Base-by-base conservation (phyloP, 2,888 invertebrate species). In the Cryptocephalus primarius region DNA sequence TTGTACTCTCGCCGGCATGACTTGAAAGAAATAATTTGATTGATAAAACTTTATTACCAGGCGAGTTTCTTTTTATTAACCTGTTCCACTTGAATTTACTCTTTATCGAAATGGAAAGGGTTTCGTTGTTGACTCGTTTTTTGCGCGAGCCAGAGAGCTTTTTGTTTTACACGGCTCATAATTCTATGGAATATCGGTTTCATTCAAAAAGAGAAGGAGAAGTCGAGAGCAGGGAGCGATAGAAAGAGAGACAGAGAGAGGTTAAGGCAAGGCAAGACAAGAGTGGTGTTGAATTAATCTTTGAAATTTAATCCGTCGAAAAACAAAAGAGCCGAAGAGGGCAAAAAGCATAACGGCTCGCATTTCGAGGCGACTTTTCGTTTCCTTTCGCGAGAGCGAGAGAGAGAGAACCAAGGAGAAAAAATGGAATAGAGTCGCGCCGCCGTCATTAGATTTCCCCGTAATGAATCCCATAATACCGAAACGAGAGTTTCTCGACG, bases 11-110 rank as follows among this genome's bases (percentile, higher is more conserved):
- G 57, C 55, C 62, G 60, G 61, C 62, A 58, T 63, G 63, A 63
- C 63, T 57, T 43, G 55, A 52, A 54, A 46, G 51, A 60, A 59
- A 57, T 62, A 62, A 62, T 62, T 60, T 62, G 62, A 62, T 62
- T 60, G 61, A 61, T 62, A 62, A 62, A 62, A 62, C 62, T 62
- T 61, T 57, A 62, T 62, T 58, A 55, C 50, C 46, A 45, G 48
- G 44, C 50, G 12, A 14, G 12, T 36, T 36, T 40, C 48, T 53
- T 54, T 54, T 55, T 57, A 50, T 48, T 47, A 48, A 47, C 49
- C 50, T 48, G 54, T 54, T 56, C 50, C 52, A 50, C 51, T 51
- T 54, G 49, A 55, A 54, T 52, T 51, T 47, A 53, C 54, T 50
- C 54, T 54, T 48, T 50, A 50, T 48, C 43, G 54, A 52, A 54